A percentile compares a stretch with the other conserved stretches of the same genome.
These are phyloP conservation scores for Oscheius onirici DNA, from an alignment of 2,888 invertebrate genomes.

Conservation along the genomic window DNA sequence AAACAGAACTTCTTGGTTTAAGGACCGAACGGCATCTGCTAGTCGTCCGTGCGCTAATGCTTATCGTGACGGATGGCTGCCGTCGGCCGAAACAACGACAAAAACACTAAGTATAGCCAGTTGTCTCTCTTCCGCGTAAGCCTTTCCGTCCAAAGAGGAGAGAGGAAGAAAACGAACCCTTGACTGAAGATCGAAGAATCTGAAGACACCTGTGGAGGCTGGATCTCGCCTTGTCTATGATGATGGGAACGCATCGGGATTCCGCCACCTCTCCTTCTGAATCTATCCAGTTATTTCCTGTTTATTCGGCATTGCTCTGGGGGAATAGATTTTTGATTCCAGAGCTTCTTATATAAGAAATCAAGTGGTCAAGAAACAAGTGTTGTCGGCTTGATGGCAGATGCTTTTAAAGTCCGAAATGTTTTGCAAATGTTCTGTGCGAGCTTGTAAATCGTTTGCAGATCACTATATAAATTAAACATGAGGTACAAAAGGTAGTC, in stretches of 20 bases:
- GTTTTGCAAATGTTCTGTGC: no score
- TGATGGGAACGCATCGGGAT: slow-evolving; percentile 24
- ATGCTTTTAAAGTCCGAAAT: no score
- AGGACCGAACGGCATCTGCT: slow-evolving; percentile 22
- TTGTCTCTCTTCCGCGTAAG: slow-evolving; percentile 2
- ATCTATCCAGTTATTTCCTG: no score
- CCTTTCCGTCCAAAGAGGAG: neutral
- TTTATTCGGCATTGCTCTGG: no score
- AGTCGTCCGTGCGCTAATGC: slow-evolving; percentile 27
- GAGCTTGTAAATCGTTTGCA: no score
- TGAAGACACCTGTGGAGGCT: neutral
- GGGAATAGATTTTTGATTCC: no score
- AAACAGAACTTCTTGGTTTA: slow-evolving; percentile 8
- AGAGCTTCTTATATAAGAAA: no score
- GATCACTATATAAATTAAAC: no score
- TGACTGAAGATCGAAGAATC: slow-evolving; percentile 25
- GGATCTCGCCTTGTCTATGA: neutral
- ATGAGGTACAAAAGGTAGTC: no score
- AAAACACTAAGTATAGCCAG: slow-evolving; percentile 22
- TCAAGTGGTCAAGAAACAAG: no score
- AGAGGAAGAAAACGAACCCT: slow-evolving; percentile 14
- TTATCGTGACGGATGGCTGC: slow-evolving; percentile 24
- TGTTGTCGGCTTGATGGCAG: no score
- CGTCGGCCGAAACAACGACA: slow-evolving; percentile 6
- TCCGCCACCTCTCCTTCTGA: slow-evolving; percentile 10